Evolutionary conservation across 2,113 vertebrate species (phyloP), one percentile per base, ranked within the genome.

Genomic region (Lasiurus cinereus): DNA sequence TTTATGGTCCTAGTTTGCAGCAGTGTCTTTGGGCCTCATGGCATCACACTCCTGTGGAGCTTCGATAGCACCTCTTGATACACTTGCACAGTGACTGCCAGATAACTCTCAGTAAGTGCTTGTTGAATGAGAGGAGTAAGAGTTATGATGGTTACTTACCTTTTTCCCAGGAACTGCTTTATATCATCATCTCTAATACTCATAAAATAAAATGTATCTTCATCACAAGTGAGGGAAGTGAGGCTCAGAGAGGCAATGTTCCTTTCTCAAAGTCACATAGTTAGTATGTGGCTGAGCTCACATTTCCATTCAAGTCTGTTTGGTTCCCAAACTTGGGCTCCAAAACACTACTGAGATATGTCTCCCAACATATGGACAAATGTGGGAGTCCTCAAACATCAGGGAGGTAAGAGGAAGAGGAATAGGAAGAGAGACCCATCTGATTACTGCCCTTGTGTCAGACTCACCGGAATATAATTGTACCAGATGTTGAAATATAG

Each of bases 191-290:
- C 15, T 77, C 39, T 77, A 93, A 76, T 83, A 11, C 29, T 13
- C 66, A 72, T 66, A 46, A 85, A 85, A 33, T 90, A 54, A 82
- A 80, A 62, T 93, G 74, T 85, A 83, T 90, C 29, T 43, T 87
- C 82, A 64, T 62, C 48, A 43, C 50, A 69, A 33, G n/a, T 83
- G 64, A 90, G 48, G 76, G 50, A 83, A 77, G 21, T 83, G 36
- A 90, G 70, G 46, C 19, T 90, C 56, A 95, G 85, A 78, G 66
- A 95, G 33, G 18, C 72, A 78, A 1, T 88, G 22, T 7, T 56
- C 54, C 56, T 33, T 88, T 46, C 72, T 90, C 74, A 87, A 0
- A 56, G 69, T 94, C 86, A 74, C 46, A 50, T 19, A 86, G 48
- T 52, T 90, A 22, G 6, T 88, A 54, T 52, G 46, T 64, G 36